Percentiles rank a stretch among this genome's conserved stretches.
These are phyloP conservation scores for Colinus virginianus DNA, from an alignment of 2,113 vertebrate species.

Conservation along the genomic window DNA sequence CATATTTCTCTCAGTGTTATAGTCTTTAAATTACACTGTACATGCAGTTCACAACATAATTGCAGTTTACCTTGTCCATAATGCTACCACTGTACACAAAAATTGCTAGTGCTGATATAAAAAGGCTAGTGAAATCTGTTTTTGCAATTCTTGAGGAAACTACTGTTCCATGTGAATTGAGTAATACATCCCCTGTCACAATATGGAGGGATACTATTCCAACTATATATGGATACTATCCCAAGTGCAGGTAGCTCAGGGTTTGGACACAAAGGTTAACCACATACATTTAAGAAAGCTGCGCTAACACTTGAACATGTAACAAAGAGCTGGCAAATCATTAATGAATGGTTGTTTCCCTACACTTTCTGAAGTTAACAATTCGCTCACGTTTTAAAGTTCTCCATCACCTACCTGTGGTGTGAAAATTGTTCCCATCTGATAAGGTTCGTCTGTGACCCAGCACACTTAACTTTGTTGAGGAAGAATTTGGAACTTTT, in stretches of 20 bases:
- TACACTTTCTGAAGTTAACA: background rate
- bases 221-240: background rate
- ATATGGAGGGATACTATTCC: too few relatives aligned
- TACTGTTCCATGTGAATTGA: background rate
- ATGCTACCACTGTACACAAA: background rate
- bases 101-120: accelerated
- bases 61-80: background rate
- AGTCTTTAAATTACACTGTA: background rate
- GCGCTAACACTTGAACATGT: background rate
- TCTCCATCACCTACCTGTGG: constrained; percentile 57
- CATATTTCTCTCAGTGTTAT: background rate
- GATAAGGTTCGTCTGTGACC: constrained; percentile 64
- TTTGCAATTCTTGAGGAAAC: background rate
- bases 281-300: background rate
- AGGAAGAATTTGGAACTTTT: background rate
- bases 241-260: background rate
- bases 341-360: background rate
- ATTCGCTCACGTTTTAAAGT: background rate
- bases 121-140: background rate
- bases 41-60: background rate
- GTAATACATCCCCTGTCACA: background rate
- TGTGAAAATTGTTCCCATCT: constrained; percentile 58
- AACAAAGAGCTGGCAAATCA: background rate
- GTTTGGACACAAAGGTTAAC: background rate
- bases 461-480: background rate